Conservation (phyloP, 2,113 vertebrate species). For the Anas platyrhynchos region DNA sequence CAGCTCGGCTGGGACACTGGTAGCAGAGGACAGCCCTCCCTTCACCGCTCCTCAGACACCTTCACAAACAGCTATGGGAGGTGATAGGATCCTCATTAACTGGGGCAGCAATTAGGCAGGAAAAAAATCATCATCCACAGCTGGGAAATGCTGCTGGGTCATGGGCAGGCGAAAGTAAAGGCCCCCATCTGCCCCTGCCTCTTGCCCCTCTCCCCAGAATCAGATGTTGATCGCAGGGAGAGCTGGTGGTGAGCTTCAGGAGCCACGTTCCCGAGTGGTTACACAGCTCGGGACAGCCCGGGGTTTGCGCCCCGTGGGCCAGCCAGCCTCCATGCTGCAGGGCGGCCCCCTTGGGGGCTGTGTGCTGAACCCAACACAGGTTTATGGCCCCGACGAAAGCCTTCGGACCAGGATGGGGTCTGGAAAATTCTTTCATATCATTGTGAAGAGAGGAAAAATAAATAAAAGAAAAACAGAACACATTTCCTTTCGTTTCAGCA, state of each 20-base stretch:
- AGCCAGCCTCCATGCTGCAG: too few species aligned
- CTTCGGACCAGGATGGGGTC: neutral
- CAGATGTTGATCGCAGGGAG: neutral
- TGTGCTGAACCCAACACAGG: neutral
- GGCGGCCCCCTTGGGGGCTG: too few species aligned
- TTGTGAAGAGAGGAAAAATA: neutral
- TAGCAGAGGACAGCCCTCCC: neutral
- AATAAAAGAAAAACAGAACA: neutral
- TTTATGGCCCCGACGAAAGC: constrained; percentile 8
- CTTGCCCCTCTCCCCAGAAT: neutral
- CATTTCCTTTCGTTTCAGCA: neutral
- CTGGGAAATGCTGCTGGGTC: neutral
- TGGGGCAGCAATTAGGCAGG: neutral
- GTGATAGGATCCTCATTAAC: neutral
- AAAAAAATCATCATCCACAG: neutral
- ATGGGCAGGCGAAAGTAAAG: neutral
- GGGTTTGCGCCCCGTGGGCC: neutral
- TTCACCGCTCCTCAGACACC: accelerated
- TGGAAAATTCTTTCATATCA: constrained; percentile 22
- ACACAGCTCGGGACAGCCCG: neutral
- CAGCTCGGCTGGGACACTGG: neutral
- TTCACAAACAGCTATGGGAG: neutral
- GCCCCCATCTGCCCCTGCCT: neutral
- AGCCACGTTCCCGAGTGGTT: neutral
- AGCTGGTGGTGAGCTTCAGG: neutral